Evolutionary conservation across 2,797 vertebrate genomes (phyloP).

Genomic region (Pangasius krempfi): DNA sequence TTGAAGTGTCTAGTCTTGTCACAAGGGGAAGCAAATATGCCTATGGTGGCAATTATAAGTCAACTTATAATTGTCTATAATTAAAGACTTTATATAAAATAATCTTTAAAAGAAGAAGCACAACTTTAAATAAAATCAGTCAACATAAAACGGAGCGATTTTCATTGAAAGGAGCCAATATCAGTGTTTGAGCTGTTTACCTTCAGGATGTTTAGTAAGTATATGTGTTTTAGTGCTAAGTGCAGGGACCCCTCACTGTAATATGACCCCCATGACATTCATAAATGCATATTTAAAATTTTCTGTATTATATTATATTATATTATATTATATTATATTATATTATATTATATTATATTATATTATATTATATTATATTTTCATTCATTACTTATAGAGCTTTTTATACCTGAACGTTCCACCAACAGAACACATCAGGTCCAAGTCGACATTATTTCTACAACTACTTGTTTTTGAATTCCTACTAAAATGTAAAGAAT

Average conservation of each 20-base stretch:
- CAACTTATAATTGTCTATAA: not conserved
- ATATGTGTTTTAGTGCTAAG: not conserved
- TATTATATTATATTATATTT: too few relatives aligned
- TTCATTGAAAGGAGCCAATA: not conserved
- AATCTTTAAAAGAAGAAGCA: not conserved
- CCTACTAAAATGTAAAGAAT: too few relatives aligned
- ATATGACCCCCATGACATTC: not conserved
- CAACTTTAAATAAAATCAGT: not conserved
- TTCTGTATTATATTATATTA: not conserved
- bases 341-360: too few relatives aligned
- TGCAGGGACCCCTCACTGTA: not conserved
- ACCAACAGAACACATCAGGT: not conserved
- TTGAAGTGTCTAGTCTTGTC: not conserved
- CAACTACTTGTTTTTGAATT: not conserved
- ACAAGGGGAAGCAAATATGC: not conserved
- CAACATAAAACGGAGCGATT: not conserved
- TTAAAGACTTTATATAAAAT: not conserved
- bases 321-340: too few relatives aligned
- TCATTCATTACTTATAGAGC: not conserved
- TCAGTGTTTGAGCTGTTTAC: not conserved
- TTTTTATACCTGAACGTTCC: not conserved
- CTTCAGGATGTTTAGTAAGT: not conserved
- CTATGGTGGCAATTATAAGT: not conserved
- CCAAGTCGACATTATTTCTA: not conserved
- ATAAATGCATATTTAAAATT: not conserved